Evolutionary conservation across 2,888 invertebrate species (phyloP).

Genomic region (Morinoia aosen): DNA sequence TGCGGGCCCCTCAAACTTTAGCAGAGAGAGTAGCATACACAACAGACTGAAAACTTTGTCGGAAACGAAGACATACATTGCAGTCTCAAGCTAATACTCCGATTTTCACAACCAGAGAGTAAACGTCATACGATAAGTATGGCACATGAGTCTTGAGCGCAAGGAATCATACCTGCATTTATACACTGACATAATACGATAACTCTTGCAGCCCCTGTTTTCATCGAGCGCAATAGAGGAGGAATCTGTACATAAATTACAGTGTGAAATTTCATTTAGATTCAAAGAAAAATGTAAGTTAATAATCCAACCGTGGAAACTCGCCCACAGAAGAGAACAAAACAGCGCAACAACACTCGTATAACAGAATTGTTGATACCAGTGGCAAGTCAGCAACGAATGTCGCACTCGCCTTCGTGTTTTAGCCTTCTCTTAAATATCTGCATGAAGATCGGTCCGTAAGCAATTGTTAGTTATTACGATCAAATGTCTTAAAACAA

Average conservation of each 20-base stretch:
- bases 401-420: too few species aligned
- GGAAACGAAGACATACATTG: neutral
- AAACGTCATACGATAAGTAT: neutral
- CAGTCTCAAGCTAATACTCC: neutral
- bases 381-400: neutral
- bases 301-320: neutral
- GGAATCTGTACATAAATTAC: neutral
- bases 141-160: neutral
- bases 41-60: neutral
- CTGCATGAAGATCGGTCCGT: neutral
- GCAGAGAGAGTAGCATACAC: neutral
- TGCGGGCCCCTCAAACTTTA: neutral
- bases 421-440: neutral
- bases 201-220: neutral
- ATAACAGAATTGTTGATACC: neutral
- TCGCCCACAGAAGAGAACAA: neutral
- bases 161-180: neutral
- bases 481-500: neutral
- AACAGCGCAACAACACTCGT: neutral
- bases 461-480: neutral
- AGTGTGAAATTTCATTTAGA: neutral
- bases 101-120: neutral
- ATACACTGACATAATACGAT: neutral
- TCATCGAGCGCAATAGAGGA: neutral
- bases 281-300: neutral